These are phyloP conservation scores for Rhabdophis nuchalis DNA, from an alignment of 2,797 vertebrate species.

Conservation along the genomic window DNA sequence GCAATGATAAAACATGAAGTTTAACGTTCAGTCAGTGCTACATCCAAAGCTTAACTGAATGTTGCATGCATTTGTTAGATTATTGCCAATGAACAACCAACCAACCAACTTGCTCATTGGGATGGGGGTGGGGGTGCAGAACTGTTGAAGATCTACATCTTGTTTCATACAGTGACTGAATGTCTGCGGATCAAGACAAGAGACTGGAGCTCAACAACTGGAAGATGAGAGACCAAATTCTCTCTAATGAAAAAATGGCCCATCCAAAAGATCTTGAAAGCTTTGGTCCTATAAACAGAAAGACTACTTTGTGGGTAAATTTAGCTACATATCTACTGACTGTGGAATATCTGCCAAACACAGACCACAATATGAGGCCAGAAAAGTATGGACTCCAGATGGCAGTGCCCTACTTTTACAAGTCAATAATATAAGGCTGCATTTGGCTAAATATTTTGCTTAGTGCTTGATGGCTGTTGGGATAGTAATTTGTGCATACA, in stretches of 20 bases:
- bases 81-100: neutral
- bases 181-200: neutral
- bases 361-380: neutral
- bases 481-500: neutral
- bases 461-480: neutral
- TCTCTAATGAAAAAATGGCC: neutral
- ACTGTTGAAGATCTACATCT: neutral
- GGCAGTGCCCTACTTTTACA: neutral
- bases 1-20: neutral
- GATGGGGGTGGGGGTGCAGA: neutral
- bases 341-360: neutral
- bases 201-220: neutral
- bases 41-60: neutral
- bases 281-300: neutral
- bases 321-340: neutral
- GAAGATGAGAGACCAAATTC: neutral
- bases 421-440: neutral
- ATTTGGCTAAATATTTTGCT: neutral
- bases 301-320: neutral
- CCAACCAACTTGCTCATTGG: neutral
- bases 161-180: neutral
- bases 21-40: neutral
- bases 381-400: neutral
- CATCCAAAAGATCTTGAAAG: neutral
- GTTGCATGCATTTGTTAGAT: neutral